Evolutionary conservation across 30 jellyfish, hydroid and myxozoan genomes (phyloP), one percentile per base, ranked within the genome.

Genomic region (Pseudorhiza aurosa): DNA sequence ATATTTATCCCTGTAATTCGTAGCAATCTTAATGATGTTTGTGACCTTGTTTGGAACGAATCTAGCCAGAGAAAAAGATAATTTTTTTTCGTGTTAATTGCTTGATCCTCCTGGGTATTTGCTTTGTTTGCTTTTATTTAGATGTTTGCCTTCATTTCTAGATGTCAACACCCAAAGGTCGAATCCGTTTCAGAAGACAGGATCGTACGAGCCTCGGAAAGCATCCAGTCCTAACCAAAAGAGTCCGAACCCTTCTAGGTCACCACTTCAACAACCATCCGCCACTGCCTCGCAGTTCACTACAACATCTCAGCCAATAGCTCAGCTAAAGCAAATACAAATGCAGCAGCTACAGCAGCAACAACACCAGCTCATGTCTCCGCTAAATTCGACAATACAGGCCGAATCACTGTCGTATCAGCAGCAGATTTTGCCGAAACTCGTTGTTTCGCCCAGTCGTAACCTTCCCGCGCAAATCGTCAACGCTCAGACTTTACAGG

Each of bases 361-460:
- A 24, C 92, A 65, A 67, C 92, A 81, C 45, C 85, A 68, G 30
- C 65, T 77, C 19, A 60, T 77, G 37, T 77, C 89, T 1, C 89
- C 89, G 63, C 76, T 77, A 74, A 77, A 77, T 57, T 60, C 89
- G 14, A 72, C 75, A 28, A 59, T 75, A 40, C 88, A 75, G 60
- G 89, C 74, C 28, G 89, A 77, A 40, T 21, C 43, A 31, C 72
- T 77, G 35, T 43, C 77, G 55, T 77, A 77, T 45, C 89, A 77
- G 55, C 89, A 77, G 64, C 89, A 77, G 72, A 77, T 77, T 58
- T 27, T 77, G 62, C 89, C 89, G 36, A 77, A 62, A 50, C 69
- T 77, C 59, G 69, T 68, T 0, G 89, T 77, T 77, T 46, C 89
- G 63, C 89, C 89, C 4, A 37, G 81, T 62, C 65, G 89, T 49